Conservation (phyloP, 2,113 vertebrate species). For the Cyprinus carpio region DNA sequence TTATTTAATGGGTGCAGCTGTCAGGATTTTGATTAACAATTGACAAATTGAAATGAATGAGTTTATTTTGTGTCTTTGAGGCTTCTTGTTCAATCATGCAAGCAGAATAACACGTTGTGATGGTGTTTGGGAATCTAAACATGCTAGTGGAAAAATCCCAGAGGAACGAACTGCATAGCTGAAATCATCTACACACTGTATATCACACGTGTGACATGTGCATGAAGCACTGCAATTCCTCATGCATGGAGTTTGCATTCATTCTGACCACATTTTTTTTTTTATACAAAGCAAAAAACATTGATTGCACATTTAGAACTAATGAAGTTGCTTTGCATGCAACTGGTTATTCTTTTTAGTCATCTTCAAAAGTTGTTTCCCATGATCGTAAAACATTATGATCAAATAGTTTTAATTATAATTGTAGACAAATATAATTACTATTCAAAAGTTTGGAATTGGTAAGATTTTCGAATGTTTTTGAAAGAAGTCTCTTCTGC, state of each 20-base stretch:
- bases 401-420: background rate
- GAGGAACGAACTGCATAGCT: background rate
- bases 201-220: background rate
- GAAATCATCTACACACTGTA: background rate
- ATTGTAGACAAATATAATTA: background rate
- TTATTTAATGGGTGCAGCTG: background rate
- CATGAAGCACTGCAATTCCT: background rate
- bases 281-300: background rate
- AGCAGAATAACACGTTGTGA: background rate
- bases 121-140: background rate
- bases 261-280: background rate
- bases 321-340: background rate
- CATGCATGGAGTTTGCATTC: background rate
- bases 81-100: background rate
- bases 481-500: too few relatives aligned
- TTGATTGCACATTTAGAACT: background rate
- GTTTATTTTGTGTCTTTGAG: background rate
- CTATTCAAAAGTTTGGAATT: too few relatives aligned
- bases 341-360: background rate
- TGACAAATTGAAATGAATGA: background rate
- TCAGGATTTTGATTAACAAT: background rate
- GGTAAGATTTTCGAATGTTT: too few relatives aligned
- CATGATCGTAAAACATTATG: background rate
- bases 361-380: background rate
- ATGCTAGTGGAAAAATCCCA: slow-evolving; percentile 5